Evolutionary conservation across 2,113 vertebrate species (phyloP), one percentile per base, ranked within the genome.

Genomic region (Blennius ocellaris): DNA sequence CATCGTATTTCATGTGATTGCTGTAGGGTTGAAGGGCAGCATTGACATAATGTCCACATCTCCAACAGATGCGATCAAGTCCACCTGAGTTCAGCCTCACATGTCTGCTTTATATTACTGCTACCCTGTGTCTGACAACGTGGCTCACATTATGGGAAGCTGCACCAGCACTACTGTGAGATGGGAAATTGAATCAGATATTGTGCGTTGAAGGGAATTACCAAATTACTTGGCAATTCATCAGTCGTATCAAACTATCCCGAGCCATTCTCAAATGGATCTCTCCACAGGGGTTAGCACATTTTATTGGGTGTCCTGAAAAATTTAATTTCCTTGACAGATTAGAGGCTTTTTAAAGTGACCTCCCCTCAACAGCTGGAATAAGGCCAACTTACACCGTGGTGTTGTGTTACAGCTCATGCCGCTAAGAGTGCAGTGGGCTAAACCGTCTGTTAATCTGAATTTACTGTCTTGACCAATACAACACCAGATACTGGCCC

Each of bases 141-240:
- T 92, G 92, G 90, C 88, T 93, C 81, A 79, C 82, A 84, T 93
- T 92, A 90, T 73, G 64, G 59, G 73, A 78, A 77, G 80, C 72
- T 76, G 68, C 65, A 66, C 78, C 21, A 9, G 51, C 41, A 14
- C 12, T 60, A 67, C 8, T 15, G 78, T 69, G 48, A 83, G 76
- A 83, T 89, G 45, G 69, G 87, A 92, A 90, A 91, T 86, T 72
- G 72, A 92, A 89, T 87, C 65, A 68, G 83, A 92, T 85, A 81
- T 73, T 89, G 81, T 60, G 65, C 63, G 57, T 82, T 81, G 72
- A 78, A 85, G 79, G 77, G 77, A 82, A 88, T 86, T 70, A 90
- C 73, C 70, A 89, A 89, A 93, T 91, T 88, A 87, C 80, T 80
- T 85, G 44, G 76, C 78, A 80, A 83, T 89, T 91, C 70, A 83